Percentiles rank a stretch among this genome's conserved stretches.
These are phyloP conservation scores for Entomobrya proxima DNA, from an alignment of 2,888 invertebrate species.

Conservation along the genomic window DNA sequence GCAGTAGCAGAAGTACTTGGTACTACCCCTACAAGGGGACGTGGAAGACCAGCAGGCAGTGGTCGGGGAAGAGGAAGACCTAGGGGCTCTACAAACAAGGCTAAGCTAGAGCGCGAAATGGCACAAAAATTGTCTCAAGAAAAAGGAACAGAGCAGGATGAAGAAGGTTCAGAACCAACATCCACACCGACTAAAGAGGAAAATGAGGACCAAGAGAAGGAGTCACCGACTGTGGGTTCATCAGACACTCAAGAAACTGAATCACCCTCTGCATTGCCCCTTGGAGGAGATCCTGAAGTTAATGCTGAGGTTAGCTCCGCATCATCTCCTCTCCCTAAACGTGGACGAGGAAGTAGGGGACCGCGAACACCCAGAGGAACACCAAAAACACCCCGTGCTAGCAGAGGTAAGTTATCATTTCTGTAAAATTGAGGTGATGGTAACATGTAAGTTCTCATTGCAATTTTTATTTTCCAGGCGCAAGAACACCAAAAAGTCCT, in stretches of 20 bases:
- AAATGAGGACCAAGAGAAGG: not conserved
- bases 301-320: slow-evolving; percentile 48
- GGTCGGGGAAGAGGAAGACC: slow-evolving; percentile 72
- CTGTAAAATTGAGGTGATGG: not conserved
- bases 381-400: slow-evolving; percentile 24
- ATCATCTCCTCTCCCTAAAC: slow-evolving; percentile 6
- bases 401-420: slow-evolving; percentile 39
- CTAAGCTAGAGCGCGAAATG: slow-evolving; percentile 51
- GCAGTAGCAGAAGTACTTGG: not conserved
- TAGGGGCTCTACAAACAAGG: slow-evolving; percentile 70
- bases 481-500: slow-evolving; percentile 28
- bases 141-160: not conserved
- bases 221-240: not conserved
- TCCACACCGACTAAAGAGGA: not conserved
- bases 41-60: slow-evolving; percentile 63
- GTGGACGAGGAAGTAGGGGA: slow-evolving; percentile 60
- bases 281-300: slow-evolving; percentile 53
- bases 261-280: not conserved
- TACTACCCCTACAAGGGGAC: slow-evolving; percentile 36
- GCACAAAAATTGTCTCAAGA: not conserved
- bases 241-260: not conserved
- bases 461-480: not conserved
- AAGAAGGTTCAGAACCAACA: not conserved
- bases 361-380: slow-evolving; percentile 58
- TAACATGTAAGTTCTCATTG: not conserved